These are phyloP conservation scores for Melinaea marsaeus DNA, from an alignment of 2,888 invertebrate genomes.

Conservation along the genomic window DNA sequence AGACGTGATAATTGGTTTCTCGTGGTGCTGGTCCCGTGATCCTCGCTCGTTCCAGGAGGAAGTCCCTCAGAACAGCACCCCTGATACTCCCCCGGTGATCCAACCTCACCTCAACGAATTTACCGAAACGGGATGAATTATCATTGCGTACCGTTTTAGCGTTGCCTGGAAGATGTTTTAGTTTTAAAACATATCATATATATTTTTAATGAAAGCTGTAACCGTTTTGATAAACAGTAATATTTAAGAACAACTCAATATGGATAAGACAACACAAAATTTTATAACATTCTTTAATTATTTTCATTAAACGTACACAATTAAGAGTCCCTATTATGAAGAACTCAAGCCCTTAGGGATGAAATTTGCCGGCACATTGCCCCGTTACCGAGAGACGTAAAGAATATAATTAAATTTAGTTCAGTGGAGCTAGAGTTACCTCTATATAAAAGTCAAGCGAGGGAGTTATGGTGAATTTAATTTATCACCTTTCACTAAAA, in stretches of 20 bases:
- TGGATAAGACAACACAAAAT: background rate
- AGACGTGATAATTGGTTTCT: conserved; percentile 94
- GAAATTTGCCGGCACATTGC: conserved; percentile 19
- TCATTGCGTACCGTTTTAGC: conserved; percentile 96
- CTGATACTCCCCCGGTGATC: conserved; percentile 93
- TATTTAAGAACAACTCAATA: background rate
- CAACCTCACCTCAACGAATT: conserved; percentile 96
- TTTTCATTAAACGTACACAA: conserved; percentile 18
- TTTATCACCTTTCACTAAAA: background rate
- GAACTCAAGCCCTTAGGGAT: conserved; percentile 14
- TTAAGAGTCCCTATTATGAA: conserved; percentile 13
- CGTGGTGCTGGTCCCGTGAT: conserved; percentile 92
- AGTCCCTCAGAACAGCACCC: conserved; percentile 94
- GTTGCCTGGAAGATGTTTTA: conserved; percentile 80
- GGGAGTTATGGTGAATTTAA: background rate
- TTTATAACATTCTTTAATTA: conserved; percentile 11
- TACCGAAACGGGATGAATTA: conserved; percentile 96
- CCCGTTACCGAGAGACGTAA: conserved; percentile 11
- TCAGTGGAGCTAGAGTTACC: conserved; percentile 11
- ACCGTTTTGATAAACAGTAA: background rate
- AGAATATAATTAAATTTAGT: conserved; percentile 23
- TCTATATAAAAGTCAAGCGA: background rate
- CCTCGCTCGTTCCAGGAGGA: conserved; percentile 91
- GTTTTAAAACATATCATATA: no score
- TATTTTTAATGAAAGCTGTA: background rate